Conservation (phyloP, 2,113 vertebrate genomes). For the Chitala chitala region DNA sequence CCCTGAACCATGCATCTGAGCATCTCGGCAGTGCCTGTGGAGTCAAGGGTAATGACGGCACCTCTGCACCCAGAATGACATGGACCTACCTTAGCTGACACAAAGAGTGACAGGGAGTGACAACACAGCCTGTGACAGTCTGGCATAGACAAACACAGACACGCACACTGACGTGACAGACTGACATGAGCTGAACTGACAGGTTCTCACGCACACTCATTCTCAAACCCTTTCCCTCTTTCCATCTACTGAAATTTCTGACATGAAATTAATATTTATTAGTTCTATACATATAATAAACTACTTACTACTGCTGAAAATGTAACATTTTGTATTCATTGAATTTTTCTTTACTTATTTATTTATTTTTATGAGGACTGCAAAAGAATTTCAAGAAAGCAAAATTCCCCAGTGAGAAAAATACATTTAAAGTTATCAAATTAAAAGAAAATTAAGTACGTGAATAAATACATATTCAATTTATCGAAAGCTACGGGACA, state of each 20-base stretch:
- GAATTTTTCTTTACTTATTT: background rate
- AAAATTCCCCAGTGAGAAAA: no score
- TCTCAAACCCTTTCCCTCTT: no score
- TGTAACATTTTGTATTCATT: background rate
- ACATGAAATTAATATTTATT: background rate
- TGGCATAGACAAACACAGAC: no score
- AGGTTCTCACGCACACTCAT: no score
- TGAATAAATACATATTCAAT: background rate
- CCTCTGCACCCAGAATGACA: background rate
- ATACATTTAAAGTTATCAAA: conserved; percentile 3
- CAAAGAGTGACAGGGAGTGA: no score
- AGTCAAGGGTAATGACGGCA: background rate
- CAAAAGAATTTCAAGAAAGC: background rate
- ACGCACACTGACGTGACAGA: no score
- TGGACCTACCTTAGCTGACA: background rate
- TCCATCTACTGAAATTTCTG: no score
- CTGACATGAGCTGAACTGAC: no score
- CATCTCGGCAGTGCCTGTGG: background rate
- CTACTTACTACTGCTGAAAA: background rate
- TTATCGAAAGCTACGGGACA: no score
- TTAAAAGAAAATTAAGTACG: background rate
- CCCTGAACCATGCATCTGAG: no score
- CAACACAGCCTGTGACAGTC: no score
- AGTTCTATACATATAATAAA: background rate
- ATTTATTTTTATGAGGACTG: background rate